These are phyloP conservation scores for Hassar affinis DNA, from an alignment of 2,113 vertebrate species.

Conservation along the genomic window DNA sequence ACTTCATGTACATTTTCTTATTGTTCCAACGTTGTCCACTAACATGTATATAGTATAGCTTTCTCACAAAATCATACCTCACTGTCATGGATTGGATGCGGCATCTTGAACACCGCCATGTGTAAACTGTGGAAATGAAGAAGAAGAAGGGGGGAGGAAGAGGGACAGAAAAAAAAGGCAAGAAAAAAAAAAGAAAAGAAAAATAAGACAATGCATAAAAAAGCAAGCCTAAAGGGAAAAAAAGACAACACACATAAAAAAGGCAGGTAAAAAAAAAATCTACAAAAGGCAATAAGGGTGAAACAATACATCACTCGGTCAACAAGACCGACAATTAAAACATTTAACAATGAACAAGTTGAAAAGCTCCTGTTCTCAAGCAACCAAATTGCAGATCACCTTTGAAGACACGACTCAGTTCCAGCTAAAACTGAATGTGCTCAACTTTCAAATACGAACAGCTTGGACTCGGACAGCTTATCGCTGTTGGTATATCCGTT, in stretches of 20 bases:
- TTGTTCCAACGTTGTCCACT: neutral
- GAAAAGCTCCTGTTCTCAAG: neutral
- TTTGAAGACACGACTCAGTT: neutral
- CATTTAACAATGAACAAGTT: neutral
- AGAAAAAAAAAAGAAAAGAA: no score
- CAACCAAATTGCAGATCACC: neutral
- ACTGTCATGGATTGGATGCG: neutral
- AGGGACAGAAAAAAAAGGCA: no score
- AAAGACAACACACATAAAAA: neutral
- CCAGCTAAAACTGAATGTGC: neutral
- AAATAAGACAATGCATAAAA: neutral
- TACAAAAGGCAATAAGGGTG: neutral
- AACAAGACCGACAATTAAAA: neutral
- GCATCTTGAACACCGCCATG: neutral
- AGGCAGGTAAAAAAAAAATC: neutral
- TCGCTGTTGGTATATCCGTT: neutral
- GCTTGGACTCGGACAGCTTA: neutral
- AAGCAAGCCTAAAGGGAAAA: neutral
- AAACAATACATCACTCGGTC: neutral
- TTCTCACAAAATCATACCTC: neutral
- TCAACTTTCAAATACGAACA: conserved; percentile 10
- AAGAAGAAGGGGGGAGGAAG: no score
- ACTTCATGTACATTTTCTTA: neutral
- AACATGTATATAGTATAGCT: neutral
- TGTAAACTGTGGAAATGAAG: neutral